Evolutionary conservation across 1,140 invertebrate species (phyloP).

Genomic region (Apis cerana): DNA sequence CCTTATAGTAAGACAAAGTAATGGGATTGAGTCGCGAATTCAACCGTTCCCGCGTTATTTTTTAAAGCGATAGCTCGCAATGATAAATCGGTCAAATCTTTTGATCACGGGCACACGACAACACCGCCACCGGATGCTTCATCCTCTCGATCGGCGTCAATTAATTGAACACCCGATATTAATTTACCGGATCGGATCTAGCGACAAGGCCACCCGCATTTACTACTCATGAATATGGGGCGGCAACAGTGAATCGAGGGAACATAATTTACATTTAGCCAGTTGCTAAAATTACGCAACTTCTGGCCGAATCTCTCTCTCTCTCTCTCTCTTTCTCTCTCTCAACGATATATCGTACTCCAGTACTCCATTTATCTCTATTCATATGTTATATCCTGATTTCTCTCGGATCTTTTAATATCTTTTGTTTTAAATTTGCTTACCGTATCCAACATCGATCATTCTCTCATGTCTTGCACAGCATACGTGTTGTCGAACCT

Average conservation of each 20-base stretch:
- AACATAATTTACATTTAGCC: slow-evolving; percentile 19
- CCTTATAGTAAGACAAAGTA: not conserved
- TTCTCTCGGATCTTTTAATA: not conserved
- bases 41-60: not conserved
- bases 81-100: slow-evolving; percentile 29
- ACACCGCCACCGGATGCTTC: slow-evolving; percentile 39
- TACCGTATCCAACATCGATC: slow-evolving; percentile 74
- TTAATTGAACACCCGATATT: slow-evolving; percentile 56
- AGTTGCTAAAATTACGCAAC: slow-evolving; percentile 27
- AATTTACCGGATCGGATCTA: slow-evolving; percentile 44
- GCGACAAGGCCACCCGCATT: slow-evolving; percentile 33
- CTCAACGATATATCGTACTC: not conserved
- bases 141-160: slow-evolving; percentile 52
- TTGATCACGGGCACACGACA: not conserved
- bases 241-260: slow-evolving; percentile 19
- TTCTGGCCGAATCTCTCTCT: not conserved
- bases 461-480: slow-evolving; percentile 76
- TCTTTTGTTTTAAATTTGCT: slow-evolving; percentile 41
- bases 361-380: not conserved
- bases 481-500: slow-evolving; percentile 65
- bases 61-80: not conserved
- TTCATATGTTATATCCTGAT: not conserved
- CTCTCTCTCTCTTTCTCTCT: no score
- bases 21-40: not conserved
- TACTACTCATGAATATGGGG: slow-evolving; percentile 26